These are phyloP conservation scores for Rotaria socialis DNA, from an alignment of 2,888 invertebrate genomes.

Conservation along the genomic window DNA sequence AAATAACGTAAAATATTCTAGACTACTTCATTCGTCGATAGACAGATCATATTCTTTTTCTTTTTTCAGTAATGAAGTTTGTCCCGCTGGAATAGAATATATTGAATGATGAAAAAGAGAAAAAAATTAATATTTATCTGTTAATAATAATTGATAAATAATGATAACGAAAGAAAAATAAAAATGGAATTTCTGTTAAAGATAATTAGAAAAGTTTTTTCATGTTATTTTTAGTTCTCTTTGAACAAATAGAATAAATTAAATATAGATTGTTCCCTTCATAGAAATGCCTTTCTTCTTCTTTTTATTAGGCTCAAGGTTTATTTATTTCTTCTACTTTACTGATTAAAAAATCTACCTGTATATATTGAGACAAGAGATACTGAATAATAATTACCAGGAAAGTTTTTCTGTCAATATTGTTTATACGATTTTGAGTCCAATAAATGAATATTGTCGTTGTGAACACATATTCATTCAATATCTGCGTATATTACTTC, in stretches of 20 bases:
- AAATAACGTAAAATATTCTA: background rate
- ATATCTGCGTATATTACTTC: background rate
- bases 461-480: background rate
- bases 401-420: background rate
- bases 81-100: background rate
- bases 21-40: background rate
- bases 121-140: constrained; percentile 24
- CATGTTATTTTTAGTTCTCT: background rate
- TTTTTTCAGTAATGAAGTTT: background rate
- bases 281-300: background rate
- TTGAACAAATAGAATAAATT: constrained; percentile 20
- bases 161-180: constrained; percentile 9
- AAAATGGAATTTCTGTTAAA: background rate
- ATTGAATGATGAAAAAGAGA: background rate
- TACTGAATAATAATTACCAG: background rate
- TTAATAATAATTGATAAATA: constrained; percentile 20
- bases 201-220: background rate
- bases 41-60: background rate
- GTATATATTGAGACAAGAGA: background rate
- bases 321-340: background rate
- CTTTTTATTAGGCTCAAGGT: background rate
- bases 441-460: background rate
- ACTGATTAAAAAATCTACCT: background rate
- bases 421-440: background rate
- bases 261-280: constrained; percentile 2